Evolutionary conservation across 2,888 invertebrate genomes (phyloP).

Genomic region (Galeopsomyia nigrocyanea): DNA sequence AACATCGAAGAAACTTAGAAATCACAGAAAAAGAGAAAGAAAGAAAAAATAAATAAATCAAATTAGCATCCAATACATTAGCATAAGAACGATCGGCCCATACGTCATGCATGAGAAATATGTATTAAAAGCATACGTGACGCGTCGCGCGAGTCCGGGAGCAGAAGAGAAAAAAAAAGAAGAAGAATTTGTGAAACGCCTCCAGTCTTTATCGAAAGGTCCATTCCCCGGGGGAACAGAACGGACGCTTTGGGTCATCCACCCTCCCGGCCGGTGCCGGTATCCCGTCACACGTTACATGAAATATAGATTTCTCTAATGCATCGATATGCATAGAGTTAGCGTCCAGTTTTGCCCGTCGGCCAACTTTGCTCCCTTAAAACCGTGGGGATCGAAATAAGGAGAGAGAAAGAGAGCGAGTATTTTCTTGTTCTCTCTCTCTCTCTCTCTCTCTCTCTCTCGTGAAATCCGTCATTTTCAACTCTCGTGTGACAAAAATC

Average conservation of each 20-base stretch:
- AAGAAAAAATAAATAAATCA: slow-evolving; percentile 1
- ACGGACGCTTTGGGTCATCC: slow-evolving; percentile 54
- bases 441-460: too few species aligned
- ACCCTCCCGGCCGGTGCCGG: slow-evolving; percentile 38
- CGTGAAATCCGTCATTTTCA: slow-evolving; percentile 29
- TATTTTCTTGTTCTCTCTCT: slow-evolving; percentile 28
- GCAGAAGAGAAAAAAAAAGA: slow-evolving; percentile 24
- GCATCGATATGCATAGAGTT: slow-evolving; percentile 60
- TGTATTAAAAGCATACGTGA: slow-evolving; percentile 46
- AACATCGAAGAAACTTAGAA: too few species aligned
- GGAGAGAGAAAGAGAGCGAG: slow-evolving; percentile 7
- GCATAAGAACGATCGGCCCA: slow-evolving; percentile 14
- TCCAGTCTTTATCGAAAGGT: slow-evolving; percentile 58
- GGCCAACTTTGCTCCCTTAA: slow-evolving; percentile 20
- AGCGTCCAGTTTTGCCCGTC: slow-evolving; percentile 53
- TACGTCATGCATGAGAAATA: slow-evolving; percentile 34
- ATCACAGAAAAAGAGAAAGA: neutral
- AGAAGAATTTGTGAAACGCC: slow-evolving; percentile 54
- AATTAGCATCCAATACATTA: slow-evolving; percentile 18
- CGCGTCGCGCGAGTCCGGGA: slow-evolving; percentile 11
- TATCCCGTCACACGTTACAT: slow-evolving; percentile 62
- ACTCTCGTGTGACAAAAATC: slow-evolving; percentile 6
- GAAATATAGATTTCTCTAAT: slow-evolving; percentile 63
- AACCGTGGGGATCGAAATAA: slow-evolving; percentile 31
- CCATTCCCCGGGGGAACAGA: slow-evolving; percentile 55